Conservation (phyloP, 2,888 invertebrate species). For the Rhagonycha fulva region DNA sequence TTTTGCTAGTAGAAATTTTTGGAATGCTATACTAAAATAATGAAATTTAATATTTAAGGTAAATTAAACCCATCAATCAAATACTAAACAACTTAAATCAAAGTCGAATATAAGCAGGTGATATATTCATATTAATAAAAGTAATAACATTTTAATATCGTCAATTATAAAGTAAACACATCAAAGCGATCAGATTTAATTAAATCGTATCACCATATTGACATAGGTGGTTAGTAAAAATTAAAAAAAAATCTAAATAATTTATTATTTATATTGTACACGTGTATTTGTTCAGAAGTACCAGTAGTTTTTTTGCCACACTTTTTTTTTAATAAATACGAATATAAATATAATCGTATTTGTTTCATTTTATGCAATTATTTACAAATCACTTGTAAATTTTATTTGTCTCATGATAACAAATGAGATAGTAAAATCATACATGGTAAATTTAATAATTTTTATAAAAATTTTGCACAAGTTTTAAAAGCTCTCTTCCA, state of each 20-base stretch:
- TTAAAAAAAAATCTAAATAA: constrained; percentile 33
- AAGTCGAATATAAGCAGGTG: not conserved
- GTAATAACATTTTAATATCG: constrained; percentile 14
- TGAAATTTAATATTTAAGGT: not conserved
- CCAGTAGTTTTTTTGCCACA: constrained; percentile 16
- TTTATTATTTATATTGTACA: constrained; percentile 28
- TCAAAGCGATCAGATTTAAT: constrained; percentile 44
- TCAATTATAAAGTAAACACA: constrained; percentile 14
- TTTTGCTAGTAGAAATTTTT: not conserved
- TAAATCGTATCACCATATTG: constrained; percentile 47
- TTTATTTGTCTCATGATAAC: constrained; percentile 52
- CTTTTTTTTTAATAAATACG: constrained; percentile 13
- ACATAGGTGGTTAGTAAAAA: constrained; percentile 45
- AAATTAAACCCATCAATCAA: not conserved
- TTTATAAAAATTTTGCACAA: not conserved
- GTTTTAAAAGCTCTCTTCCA: not conserved
- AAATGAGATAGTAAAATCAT: constrained; percentile 31
- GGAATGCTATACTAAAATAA: not conserved
- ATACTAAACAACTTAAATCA: not conserved
- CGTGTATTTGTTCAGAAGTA: constrained; percentile 30
- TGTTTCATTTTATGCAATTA: constrained; percentile 54
- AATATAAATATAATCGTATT: constrained; percentile 39
- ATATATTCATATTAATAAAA: not conserved
- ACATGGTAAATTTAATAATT: not conserved
- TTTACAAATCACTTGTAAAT: constrained; percentile 55